These are phyloP conservation scores for Hippocampus abdominalis DNA, from an alignment of 2,113 vertebrate species.

Conservation along the genomic window DNA sequence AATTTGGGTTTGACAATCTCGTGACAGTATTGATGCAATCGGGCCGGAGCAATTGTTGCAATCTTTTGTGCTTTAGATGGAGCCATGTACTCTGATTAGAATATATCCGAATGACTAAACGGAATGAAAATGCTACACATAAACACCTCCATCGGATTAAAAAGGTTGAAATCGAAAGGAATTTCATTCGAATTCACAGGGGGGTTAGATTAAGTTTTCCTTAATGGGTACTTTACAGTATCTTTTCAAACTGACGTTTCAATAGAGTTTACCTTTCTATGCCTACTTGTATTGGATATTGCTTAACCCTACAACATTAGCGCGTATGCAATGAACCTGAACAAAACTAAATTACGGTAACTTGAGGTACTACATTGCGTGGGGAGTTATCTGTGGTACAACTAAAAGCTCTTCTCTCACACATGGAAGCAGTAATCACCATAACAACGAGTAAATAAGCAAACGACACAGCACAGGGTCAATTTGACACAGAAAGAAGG, in stretches of 20 bases:
- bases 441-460: background rate
- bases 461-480: background rate
- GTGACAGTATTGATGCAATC: background rate
- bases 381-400: too few species aligned
- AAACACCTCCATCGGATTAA: too few species aligned
- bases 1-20: background rate
- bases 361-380: too few species aligned
- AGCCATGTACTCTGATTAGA: too few species aligned
- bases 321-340: background rate
- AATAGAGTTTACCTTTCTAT: background rate
- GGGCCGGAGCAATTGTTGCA: background rate
- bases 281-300: too few species aligned
- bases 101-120: too few species aligned
- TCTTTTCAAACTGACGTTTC: background rate
- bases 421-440: background rate
- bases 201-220: too few species aligned
- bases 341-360: background rate
- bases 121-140: too few species aligned
- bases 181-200: too few species aligned
- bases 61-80: background rate
- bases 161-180: too few species aligned
- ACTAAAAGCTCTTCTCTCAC: too few species aligned
- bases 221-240: background rate
- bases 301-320: background rate
- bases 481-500: background rate